Conservation (phyloP, 2,888 invertebrate species). For the Heliconius sara region DNA sequence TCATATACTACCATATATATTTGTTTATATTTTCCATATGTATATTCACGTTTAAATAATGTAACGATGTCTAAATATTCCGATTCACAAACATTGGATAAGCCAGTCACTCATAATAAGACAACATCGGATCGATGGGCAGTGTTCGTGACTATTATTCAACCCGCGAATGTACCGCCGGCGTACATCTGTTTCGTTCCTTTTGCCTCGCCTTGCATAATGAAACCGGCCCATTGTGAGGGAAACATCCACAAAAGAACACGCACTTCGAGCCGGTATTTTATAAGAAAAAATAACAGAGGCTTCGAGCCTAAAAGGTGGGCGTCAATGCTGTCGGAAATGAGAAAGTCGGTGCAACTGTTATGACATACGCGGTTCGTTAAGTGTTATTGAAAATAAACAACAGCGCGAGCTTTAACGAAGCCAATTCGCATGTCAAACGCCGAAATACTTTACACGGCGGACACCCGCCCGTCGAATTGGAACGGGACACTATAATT, state of each 20-base stretch:
- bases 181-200: conserved; percentile 81
- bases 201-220: conserved; percentile 79
- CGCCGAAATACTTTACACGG: conserved; percentile 49
- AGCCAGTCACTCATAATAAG: conserved; percentile 61
- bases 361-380: conserved; percentile 80
- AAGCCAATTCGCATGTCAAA: conserved; percentile 56
- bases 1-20: neutral
- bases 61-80: neutral
- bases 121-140: conserved; percentile 73
- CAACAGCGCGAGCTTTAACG: conserved; percentile 62
- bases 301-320: conserved; percentile 73
- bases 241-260: conserved; percentile 79
- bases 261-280: conserved; percentile 73
- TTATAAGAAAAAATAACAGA: conserved; percentile 79
- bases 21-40: neutral
- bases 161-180: conserved; percentile 70
- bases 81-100: conserved; percentile 30
- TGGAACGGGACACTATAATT: conserved; percentile 49
- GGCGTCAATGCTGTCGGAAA: conserved; percentile 77
- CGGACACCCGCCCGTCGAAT: conserved; percentile 38
- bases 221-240: conserved; percentile 79
- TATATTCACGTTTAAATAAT: neutral
- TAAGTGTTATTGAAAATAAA: conserved; percentile 76
- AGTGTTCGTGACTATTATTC: conserved; percentile 78
- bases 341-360: conserved; percentile 80